These are phyloP conservation scores for Zaprionus davidi DNA, from an alignment of 1,140 invertebrate genomes.

Conservation along the genomic window DNA sequence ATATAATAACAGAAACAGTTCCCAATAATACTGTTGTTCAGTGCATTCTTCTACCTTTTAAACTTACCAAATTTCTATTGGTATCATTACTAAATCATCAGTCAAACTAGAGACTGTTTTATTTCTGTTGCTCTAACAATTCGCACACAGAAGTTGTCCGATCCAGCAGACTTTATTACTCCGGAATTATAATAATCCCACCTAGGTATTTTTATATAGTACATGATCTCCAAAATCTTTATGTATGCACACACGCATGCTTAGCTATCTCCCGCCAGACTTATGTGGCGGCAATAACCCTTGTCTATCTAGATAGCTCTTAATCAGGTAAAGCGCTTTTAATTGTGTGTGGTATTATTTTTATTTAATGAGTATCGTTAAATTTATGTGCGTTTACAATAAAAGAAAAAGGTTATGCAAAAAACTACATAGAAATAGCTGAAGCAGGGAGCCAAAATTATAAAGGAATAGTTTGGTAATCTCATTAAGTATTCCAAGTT, in stretches of 20 bases:
- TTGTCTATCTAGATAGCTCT: background rate
- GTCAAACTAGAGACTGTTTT: background rate
- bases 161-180: background rate
- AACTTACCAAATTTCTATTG: too few relatives aligned
- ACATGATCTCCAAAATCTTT: background rate
- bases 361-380: constrained; percentile 1
- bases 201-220: background rate
- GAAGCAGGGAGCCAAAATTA: background rate
- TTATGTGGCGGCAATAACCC: background rate
- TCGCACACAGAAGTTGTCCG: constrained; percentile 7
- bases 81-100: background rate
- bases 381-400: background rate
- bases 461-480: background rate
- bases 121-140: background rate
- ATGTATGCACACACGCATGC: background rate
- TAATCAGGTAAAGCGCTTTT: background rate
- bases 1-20: too few relatives aligned
- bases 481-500: background rate
- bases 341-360: constrained; percentile 5
- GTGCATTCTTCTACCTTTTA: too few relatives aligned
- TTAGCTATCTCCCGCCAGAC: background rate
- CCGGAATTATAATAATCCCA: background rate
- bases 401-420: background rate
- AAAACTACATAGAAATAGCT: background rate
- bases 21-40: too few relatives aligned